A percentile compares a stretch with the other conserved stretches of the same genome.
Conservation (phyloP, 23 tunicate species). For the Halocynthia aurantium region DNA sequence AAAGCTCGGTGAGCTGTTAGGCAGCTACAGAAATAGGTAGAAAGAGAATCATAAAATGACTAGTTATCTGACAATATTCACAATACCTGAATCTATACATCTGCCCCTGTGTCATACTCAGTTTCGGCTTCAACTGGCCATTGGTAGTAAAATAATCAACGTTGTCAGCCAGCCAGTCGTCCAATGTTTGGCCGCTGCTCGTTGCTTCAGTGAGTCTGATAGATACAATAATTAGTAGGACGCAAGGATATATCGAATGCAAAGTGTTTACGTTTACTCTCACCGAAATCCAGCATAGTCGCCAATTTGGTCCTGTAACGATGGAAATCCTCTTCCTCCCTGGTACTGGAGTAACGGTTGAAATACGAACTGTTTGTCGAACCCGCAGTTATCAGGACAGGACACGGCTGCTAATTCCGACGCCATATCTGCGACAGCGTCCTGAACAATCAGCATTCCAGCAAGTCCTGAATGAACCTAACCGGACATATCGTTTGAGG, state of each 20-base stretch:
- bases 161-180: constrained; percentile 26
- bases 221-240: too few relatives aligned
- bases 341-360: constrained; percentile 63
- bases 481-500: background rate
- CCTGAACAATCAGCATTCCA: constrained; percentile 72
- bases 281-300: constrained; percentile 52
- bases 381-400: constrained; percentile 63
- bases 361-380: constrained; percentile 55
- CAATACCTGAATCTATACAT: constrained; percentile 72
- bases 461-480: constrained; percentile 76
- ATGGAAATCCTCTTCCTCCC: constrained; percentile 46
- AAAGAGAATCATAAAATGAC: too few relatives aligned
- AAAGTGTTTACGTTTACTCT: background rate
- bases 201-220: too few relatives aligned
- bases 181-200: constrained; percentile 10
- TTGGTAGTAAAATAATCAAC: constrained; percentile 55
- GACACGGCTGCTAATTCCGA: constrained; percentile 35
- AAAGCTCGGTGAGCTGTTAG: too few relatives aligned
- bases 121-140: constrained; percentile 61
- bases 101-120: constrained; percentile 35
- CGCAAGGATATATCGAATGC: too few relatives aligned
- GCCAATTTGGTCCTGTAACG: constrained; percentile 38
- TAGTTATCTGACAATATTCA: background rate
- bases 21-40: too few relatives aligned
- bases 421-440: constrained; percentile 30